phyloP scores from a whole-genome alignment of 2,797 vertebrate genomes.

The Microtus californicus region DNA sequence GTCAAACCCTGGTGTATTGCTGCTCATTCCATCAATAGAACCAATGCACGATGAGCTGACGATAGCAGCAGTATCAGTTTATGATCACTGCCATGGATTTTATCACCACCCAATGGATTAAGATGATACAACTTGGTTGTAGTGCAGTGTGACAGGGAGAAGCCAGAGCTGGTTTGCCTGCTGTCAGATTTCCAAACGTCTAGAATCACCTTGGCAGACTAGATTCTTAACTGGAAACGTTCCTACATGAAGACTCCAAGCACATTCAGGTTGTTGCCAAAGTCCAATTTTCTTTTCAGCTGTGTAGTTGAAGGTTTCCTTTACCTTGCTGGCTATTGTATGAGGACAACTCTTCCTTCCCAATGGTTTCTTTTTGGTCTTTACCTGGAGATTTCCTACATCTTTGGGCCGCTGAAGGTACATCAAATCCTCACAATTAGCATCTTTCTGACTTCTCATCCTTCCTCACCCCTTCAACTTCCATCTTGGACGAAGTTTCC shows the following conservation, averaged over 20 bases:
- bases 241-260: background rate
- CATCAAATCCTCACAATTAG: rapidly evolving
- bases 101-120: background rate
- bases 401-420: background rate
- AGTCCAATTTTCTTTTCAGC: background rate
- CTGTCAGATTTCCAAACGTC: background rate
- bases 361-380: background rate
- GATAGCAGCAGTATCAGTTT: background rate
- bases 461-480: background rate
- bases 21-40: background rate
- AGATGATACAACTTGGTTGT: background rate
- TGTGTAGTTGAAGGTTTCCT: background rate
- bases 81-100: background rate
- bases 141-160: background rate
- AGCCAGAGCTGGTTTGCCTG: background rate
- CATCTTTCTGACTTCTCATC: background rate
- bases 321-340: background rate
- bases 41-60: background rate
- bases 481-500: background rate
- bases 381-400: background rate
- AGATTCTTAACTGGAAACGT: background rate
- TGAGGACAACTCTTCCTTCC: background rate
- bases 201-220: background rate
- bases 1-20: background rate
- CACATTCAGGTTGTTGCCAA: background rate